Conservation (phyloP, 2,113 vertebrate genomes). For the Emydocephalus ijimae region DNA sequence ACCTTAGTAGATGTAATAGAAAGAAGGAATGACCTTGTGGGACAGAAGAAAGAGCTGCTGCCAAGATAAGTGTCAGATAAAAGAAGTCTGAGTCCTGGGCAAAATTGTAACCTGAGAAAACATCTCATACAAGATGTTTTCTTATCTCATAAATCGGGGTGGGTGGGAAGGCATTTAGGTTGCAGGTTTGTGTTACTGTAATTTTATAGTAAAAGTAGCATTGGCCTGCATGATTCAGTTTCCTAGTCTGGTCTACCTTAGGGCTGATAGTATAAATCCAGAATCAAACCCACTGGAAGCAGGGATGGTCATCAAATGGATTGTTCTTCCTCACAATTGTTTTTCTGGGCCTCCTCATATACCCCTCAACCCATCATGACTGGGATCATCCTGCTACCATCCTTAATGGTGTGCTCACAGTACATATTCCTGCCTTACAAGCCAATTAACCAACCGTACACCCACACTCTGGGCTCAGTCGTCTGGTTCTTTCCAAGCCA, state of each 20-base stretch:
- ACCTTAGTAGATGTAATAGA: neutral
- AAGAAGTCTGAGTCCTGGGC: neutral
- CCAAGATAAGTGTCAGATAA: neutral
- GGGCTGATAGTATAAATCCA: neutral
- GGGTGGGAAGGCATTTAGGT: neutral
- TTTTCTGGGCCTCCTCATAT: neutral
- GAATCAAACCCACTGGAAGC: neutral
- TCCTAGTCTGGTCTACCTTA: neutral
- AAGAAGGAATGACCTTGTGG: neutral
- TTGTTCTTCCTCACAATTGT: neutral
- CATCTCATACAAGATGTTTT: neutral
- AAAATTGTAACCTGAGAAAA: neutral
- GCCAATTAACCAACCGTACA: neutral
- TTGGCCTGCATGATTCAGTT: neutral
- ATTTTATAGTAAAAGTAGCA: neutral
- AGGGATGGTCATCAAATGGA: neutral
- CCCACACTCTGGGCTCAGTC: neutral
- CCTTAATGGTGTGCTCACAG: neutral
- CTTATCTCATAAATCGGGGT: neutral
- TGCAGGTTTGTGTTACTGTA: neutral
- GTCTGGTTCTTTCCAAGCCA: neutral
- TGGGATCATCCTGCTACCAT: neutral
- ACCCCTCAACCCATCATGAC: neutral
- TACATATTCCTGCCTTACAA: neutral
- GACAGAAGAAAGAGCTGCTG: neutral